These are phyloP conservation scores for Drosophila saltans DNA, from an alignment of 1,140 invertebrate species.

Conservation along the genomic window DNA sequence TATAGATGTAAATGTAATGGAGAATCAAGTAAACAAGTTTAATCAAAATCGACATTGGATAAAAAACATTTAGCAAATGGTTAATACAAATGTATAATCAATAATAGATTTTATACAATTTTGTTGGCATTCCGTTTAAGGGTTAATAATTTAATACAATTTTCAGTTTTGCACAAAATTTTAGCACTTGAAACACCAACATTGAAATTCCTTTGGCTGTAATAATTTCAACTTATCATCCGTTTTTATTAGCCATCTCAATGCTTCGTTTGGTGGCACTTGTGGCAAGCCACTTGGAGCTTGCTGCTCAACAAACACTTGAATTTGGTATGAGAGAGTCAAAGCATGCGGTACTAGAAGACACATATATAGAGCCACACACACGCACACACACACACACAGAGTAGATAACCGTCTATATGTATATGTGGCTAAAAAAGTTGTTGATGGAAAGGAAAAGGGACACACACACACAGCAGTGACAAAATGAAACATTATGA, in stretches of 20 bases:
- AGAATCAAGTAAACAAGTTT: no score
- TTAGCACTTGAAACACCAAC: background rate
- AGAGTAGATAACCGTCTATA: no score
- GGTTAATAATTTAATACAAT: conserved; percentile 4
- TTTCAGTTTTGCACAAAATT: conserved; percentile 9
- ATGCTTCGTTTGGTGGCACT: conserved; percentile 14
- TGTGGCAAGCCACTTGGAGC: conserved; percentile 20
- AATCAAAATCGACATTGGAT: no score
- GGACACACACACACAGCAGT: conserved; percentile 1
- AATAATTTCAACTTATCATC: conserved; percentile 12
- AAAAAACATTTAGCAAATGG: no score
- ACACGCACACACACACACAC: no score
- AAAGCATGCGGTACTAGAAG: background rate
- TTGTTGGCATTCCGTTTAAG: background rate
- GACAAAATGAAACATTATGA: conserved; percentile 22
- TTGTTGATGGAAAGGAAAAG: background rate
- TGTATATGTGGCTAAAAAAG: background rate
- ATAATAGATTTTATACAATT: no score
- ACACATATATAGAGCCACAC: background rate
- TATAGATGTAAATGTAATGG: no score
- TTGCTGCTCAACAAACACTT: conserved; percentile 16
- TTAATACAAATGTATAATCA: no score
- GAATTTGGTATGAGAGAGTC: conserved; percentile 6
- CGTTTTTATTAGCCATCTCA: conserved; percentile 6
- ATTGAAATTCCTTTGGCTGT: conserved; percentile 11